Conservation (phyloP, 2,113 vertebrate species). For the Aphelocoma coerulescens region DNA sequence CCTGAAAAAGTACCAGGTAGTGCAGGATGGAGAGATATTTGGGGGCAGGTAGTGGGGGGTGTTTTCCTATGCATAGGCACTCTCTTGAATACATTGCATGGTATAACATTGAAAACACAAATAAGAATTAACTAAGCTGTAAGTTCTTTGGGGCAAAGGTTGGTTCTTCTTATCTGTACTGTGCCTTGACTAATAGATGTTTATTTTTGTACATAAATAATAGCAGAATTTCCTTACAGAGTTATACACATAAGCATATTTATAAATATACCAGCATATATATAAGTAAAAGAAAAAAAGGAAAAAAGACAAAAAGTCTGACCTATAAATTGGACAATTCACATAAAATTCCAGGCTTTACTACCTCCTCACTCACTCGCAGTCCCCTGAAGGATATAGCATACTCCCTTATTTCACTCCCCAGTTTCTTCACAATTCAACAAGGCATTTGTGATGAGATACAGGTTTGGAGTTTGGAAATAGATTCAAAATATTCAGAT, state of each 20-base stretch:
- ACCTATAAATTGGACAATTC: background rate
- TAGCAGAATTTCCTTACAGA: background rate
- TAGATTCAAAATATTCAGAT: constrained; percentile 14
- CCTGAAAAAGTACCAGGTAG: background rate
- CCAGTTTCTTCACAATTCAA: background rate
- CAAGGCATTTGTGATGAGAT: background rate
- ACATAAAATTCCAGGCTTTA: background rate
- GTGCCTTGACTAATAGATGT: background rate
- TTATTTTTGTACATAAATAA: background rate
- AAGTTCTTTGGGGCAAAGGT: background rate
- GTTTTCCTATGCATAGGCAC: background rate
- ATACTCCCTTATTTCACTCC: background rate
- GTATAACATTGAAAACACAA: background rate
- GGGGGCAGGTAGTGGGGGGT: rapidly evolving
- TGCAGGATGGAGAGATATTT: background rate
- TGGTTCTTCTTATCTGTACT: background rate
- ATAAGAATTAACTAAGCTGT: background rate
- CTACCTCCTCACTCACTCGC: background rate
- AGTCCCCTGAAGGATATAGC: background rate
- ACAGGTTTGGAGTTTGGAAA: background rate
- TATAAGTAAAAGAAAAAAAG: background rate
- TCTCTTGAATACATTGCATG: background rate
- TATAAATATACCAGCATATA: background rate
- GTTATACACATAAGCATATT: background rate
- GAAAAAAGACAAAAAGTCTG: background rate